Evolutionary conservation across 1,140 invertebrate genomes (phyloP).

Genomic region (Caenorhabditis briggsae): DNA sequence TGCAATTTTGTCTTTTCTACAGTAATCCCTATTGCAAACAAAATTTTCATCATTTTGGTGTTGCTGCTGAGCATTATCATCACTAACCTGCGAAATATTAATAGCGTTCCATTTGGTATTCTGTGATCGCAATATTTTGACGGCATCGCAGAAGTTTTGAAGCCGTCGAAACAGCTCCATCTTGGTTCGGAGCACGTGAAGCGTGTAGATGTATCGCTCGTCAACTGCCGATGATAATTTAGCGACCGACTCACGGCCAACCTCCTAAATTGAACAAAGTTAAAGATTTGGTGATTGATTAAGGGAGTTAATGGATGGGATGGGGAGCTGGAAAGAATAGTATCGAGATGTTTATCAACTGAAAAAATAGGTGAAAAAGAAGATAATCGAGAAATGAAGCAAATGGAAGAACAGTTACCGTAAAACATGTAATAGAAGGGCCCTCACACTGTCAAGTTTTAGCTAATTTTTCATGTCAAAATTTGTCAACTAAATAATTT

Average conservation of each 20-base stretch:
- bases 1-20: not conserved
- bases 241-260: constrained; percentile 56
- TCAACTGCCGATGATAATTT: constrained; percentile 57
- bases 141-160: constrained; percentile 65
- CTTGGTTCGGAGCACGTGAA: constrained; percentile 59
- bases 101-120: constrained; percentile 65
- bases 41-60: not conserved
- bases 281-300: not conserved
- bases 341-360: not conserved
- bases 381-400: not conserved
- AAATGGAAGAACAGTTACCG: not conserved
- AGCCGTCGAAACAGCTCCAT: constrained; percentile 67
- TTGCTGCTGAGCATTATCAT: not conserved
- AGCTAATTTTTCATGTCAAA: no score
- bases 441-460: no score
- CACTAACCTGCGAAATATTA: constrained; percentile 60
- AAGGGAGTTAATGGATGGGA: not conserved
- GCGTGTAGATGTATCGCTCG: constrained; percentile 58
- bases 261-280: constrained; percentile 45
- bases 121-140: constrained; percentile 56
- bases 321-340: no score
- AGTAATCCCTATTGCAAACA: constrained; percentile 21
- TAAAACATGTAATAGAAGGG: not conserved
- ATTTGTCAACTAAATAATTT: no score
- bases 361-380: constrained; percentile 8